Base-by-base conservation (phyloP, 2,113 vertebrate genomes). In the Hippocampus abdominalis region DNA sequence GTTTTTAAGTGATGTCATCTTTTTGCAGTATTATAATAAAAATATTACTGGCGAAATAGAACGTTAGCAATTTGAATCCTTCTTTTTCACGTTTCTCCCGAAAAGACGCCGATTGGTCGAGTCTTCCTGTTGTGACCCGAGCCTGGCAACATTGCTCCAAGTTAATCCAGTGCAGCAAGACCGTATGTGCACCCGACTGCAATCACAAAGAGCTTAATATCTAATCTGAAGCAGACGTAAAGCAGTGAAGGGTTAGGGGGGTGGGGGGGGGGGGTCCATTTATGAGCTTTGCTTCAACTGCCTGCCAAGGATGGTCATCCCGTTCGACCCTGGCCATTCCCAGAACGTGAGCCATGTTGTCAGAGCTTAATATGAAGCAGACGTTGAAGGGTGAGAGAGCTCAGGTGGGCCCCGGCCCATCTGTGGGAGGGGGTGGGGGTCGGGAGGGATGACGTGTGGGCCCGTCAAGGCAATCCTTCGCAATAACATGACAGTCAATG, bases 321-420 rank as follows among this genome's bases (percentile, higher is more conserved):
- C 77, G 78, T 84, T 77, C 73, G 80, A 81, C 81, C n/a, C n/a
- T n/a, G n/a, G n/a, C n/a, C n/a, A 79, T 77, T 77, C 74, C 66
- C 69, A 74, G 89, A 90, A 91, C 83, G 81, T 78, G 80, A 91
- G 86, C 88, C 90, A 90, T 86, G 86, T 90, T 91, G 81, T 76
- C 74, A 75, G 79, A 81, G 16, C 68, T 69, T 59, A 91, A 89
- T 84, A 72, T 59, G 72, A 78, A 86, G 62, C 91, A 90, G 89
- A 84, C 76, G 60, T 57, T 32, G 57, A 60, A 60, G 57, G 27
- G 65, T 76, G 78, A 79, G 73, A 77, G 65, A 66, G 56, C 78
- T 84, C 86, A 89, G 89, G 86, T 89, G 86, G 82, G 79, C 79
- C 73, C 12, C 20, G 20, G 66, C 63, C 54, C 70, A 78, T 82